These are phyloP conservation scores for Boulengeromyrus knoepffleri DNA, from an alignment of 2,113 vertebrate species.

Conservation along the genomic window DNA sequence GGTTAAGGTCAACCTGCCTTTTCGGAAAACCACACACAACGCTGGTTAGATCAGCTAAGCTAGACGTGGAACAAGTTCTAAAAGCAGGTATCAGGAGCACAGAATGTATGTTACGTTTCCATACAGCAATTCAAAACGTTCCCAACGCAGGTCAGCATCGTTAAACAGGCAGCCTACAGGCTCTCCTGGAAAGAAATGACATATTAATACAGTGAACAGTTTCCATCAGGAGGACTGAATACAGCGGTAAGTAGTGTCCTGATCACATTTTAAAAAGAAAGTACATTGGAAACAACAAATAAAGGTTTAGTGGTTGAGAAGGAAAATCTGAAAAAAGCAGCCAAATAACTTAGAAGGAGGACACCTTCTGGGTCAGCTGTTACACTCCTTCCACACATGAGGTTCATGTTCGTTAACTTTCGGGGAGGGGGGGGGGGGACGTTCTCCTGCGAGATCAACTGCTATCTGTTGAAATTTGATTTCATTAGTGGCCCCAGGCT, in stretches of 20 bases:
- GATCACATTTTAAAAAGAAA: not conserved
- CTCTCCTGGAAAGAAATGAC: not conserved
- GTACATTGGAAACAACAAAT: not conserved
- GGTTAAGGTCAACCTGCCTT: slow-evolving; percentile 27
- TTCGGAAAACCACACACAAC: not conserved
- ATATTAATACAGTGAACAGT: not conserved
- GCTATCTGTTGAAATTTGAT: not conserved
- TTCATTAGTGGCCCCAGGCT: not conserved
- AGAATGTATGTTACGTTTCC: slow-evolving; percentile 26
- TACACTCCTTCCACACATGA: not conserved
- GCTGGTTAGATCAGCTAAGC: slow-evolving; percentile 25
- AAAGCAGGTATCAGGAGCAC: slow-evolving; percentile 15
- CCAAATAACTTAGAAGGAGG: not conserved
- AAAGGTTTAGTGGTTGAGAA: not conserved
- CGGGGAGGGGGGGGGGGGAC: not conserved
- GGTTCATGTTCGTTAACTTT: not conserved
- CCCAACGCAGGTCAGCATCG: slow-evolving; percentile 5
- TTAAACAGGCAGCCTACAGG: not conserved
- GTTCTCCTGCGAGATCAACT: not conserved
- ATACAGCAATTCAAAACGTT: slow-evolving; percentile 23
- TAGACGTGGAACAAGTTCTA: slow-evolving; percentile 21
- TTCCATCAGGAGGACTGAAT: not conserved
- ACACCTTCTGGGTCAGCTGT: not conserved
- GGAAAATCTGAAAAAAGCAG: not conserved
- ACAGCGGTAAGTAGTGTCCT: not conserved